Base-by-base conservation (phyloP, 2,113 vertebrate genomes). In the Rhinopithecus roxellana region DNA sequence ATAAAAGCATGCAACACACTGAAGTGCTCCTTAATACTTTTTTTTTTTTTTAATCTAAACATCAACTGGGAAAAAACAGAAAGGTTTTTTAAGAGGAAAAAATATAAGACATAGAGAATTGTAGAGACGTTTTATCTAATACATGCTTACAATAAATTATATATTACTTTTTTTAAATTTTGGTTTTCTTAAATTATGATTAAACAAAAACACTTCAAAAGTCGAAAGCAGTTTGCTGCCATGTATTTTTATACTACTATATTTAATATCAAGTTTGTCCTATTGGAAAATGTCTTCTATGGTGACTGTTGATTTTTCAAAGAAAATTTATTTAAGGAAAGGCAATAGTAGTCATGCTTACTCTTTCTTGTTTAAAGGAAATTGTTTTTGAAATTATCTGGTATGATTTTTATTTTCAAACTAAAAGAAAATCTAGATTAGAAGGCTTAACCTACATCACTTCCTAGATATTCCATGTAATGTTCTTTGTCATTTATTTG, bases 121-220 rank as follows among this genome's bases (percentile, higher is more conserved):
- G 1, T 45, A 77, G 67, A 52, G 27, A 48, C 61, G 4, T 48
- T 97, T 82, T 83, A 83, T 52, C 8, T 78, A 48, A 30, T 8
- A 8, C 32, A 38, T 79, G 4, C 22, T 93, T 96, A 92, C 20
- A 95, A 94, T 64, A 89, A 85, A 74, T 43, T 91, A 86, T 12
- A 6, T 55, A 69, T n/a, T 77, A 25, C 5, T 86, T 23, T 38
- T 52, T 8, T 75, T 81, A 45, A 43, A 2, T 55, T 69, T 84
- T 75, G 25, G 25, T 89, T 25, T 30, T 81, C 88, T 79, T 93
- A 17, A 95, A 67, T 81, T 79, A 20, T 93, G 27, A 75, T 64
- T 83, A 82, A 78, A 38, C 27, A 82, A 77, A 79, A 45, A 96
- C 11, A 52, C 11, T 43, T 94, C 12, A 97, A 50, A 85, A 97